These are phyloP conservation scores for Mycalesis mineus DNA, from an alignment of 2,888 invertebrate species.

Conservation along the genomic window DNA sequence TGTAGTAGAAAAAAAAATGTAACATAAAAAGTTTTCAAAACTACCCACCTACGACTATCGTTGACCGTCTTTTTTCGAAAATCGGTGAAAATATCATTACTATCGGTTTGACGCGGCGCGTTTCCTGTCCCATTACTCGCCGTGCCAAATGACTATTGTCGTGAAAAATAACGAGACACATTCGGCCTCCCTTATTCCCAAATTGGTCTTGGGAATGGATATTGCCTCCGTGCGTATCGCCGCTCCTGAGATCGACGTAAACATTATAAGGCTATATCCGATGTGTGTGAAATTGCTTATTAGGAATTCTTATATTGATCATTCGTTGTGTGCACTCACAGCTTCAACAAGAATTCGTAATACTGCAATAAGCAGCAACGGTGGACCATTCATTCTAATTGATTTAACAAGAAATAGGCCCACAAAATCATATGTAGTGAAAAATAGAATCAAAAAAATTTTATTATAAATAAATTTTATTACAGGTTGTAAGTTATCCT, in stretches of 20 bases:
- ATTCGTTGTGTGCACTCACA: too few relatives aligned
- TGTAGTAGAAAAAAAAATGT: too few relatives aligned
- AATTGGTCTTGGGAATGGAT: conserved; percentile 19
- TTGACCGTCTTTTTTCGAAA: background rate
- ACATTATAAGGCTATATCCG: background rate
- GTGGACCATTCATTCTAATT: too few relatives aligned
- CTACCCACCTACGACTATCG: too few relatives aligned
- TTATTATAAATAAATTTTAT: too few relatives aligned
- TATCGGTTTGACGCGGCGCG: conserved; percentile 1
- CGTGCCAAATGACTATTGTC: conserved; percentile 22
- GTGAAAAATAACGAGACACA: conserved; percentile 22
- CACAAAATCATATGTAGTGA: too few relatives aligned
- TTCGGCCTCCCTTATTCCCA: conserved; percentile 9
- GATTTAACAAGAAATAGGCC: too few relatives aligned
- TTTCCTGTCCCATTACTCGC: conserved; percentile 21
- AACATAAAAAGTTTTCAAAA: too few relatives aligned
- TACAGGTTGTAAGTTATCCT: too few relatives aligned
- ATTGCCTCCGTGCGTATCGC: conserved; percentile 10
- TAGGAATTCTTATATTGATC: background rate
- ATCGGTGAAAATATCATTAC: background rate
- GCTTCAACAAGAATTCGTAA: too few relatives aligned
- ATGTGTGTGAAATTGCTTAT: background rate
- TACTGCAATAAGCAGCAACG: too few relatives aligned
- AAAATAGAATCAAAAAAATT: too few relatives aligned
- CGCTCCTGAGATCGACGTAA: conserved; percentile 9